Evolutionary conservation across 2,113 vertebrate genomes (phyloP), one percentile per base, ranked within the genome.

Genomic region (Mustela lutreola): DNA sequence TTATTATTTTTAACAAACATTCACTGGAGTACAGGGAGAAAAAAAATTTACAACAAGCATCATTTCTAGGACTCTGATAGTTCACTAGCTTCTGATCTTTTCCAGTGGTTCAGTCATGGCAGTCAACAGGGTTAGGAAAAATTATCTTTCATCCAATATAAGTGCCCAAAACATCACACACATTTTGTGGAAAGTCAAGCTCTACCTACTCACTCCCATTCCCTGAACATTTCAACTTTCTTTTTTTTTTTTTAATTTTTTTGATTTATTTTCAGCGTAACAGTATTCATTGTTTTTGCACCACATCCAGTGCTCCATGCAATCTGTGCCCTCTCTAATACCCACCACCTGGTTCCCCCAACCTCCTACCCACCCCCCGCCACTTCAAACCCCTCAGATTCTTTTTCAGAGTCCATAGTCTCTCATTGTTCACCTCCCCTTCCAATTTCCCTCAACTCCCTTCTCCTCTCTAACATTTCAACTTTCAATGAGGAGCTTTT

Each of bases 1-100:
- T 76, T 94, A 82, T 45, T 24, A 31, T 33, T 88, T 92, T 91
- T 76, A 94, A 90, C 76, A 94, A 94, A 90, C 76, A 94, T 56
- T 96, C 36, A 36, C 0, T 84, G 58, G 50, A 92, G 73, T 15
- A 39, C 15, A 89, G 56, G 21, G 36, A 96, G 62, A 58, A 89
- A 95, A 94, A 96, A 91, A 91, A 48, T 39, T 65, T 42, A 70
- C 4, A 94, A 81, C 42, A 86, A 91, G n/a, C n/a, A 28, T 82
- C 76, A 95, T 58, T 97, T 93, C 86, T 86, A 12, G 90, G 65
- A 92, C 10, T 19, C 75, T 33, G 33, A 76, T 84, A 75, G 21
- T 80, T 93, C 45, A 89, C 0, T 92, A 48, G 86, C 60, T 79
- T 86, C 65, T 85, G 93, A 79, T 75, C 36, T 92, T 92, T 92